phyloP scores from a whole-genome alignment of 30 jellyfish, hydroid and myxozoan species.

The Catostylus mosaicus region DNA sequence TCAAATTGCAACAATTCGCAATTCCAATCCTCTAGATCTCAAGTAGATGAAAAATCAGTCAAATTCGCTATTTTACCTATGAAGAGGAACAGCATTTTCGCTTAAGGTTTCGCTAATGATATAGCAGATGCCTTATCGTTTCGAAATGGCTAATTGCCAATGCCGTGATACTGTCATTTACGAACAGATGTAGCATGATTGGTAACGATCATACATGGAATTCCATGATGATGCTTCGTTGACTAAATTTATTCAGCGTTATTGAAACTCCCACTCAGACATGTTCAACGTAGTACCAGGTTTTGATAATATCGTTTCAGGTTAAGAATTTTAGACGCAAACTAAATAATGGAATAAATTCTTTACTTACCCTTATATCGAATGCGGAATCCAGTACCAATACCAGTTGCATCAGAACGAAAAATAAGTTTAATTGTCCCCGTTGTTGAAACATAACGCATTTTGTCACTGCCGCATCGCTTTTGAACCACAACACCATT shows the following conservation, averaged over 20 bases:
- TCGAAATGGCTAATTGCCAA: no score
- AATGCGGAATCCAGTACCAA: neutral
- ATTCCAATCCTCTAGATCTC: no score
- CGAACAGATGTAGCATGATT: neutral
- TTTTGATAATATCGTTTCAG: neutral
- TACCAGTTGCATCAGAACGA: neutral
- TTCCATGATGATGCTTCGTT: neutral
- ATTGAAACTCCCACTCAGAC: no score
- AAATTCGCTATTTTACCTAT: no score
- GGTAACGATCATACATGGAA: neutral
- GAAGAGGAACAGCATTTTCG: no score
- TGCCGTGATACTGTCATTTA: no score
- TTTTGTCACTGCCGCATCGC: neutral
- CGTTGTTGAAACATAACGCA: neutral
- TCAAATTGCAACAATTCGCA: no score
- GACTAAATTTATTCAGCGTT: no score
- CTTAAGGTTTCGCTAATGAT: no score
- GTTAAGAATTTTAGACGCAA: neutral
- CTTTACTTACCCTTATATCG: neutral
- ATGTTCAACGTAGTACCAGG: neutral
- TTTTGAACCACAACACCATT: neutral
- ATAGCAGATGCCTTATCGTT: no score
- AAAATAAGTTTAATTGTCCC: neutral
- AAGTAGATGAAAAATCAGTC: no score
- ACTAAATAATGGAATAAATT: no score